Evolutionary conservation across 2,113 vertebrate genomes (phyloP).

Genomic region (Brienomyrus brachyistius): DNA sequence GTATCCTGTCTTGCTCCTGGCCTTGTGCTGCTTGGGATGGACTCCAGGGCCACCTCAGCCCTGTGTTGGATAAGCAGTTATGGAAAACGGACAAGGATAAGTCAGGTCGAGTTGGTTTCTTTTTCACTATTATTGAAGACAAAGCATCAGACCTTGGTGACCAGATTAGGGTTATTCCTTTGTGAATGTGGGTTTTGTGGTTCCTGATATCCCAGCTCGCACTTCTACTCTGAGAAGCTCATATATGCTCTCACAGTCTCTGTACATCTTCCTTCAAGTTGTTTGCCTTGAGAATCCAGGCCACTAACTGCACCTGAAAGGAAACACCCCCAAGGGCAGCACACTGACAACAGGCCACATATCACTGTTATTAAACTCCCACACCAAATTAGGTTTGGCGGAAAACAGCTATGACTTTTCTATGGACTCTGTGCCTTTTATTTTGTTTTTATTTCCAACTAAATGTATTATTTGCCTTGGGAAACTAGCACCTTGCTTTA

Average conservation of each 20-base stretch:
- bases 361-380: slow-evolving; percentile 1
- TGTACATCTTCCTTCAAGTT: neutral
- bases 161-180: neutral
- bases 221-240: neutral
- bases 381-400: neutral
- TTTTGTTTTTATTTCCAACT: neutral
- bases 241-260: neutral
- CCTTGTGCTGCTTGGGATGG: neutral
- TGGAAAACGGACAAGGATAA: neutral
- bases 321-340: neutral
- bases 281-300: neutral
- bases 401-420: neutral
- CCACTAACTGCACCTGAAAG: neutral
- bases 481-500: neutral
- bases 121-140: neutral
- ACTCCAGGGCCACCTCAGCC: neutral
- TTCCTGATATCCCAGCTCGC: neutral
- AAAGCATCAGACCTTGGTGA: neutral
- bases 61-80: neutral
- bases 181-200: neutral
- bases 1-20: neutral
- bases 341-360: neutral
- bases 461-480: neutral
- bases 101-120: neutral
- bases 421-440: neutral